Percentiles rank a stretch among this genome's conserved stretches.
phyloP scores from a whole-genome alignment of 2,113 vertebrate genomes.

The Ammodramus savannarum region DNA sequence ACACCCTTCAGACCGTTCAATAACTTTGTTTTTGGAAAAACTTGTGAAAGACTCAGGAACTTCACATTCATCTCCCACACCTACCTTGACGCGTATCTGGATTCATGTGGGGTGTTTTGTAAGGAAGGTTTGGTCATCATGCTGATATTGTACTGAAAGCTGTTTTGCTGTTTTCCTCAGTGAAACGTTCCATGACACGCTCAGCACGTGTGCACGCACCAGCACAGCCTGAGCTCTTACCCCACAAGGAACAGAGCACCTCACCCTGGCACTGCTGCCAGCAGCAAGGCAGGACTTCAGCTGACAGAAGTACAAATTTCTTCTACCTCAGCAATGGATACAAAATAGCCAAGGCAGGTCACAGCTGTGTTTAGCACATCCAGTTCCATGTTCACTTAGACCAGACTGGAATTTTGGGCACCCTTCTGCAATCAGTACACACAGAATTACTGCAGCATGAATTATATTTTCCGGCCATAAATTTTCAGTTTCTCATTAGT shows the following conservation, averaged over 20 bases:
- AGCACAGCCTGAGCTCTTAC: not conserved
- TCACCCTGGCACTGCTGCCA: not conserved
- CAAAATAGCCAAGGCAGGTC: not conserved
- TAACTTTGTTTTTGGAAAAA: not conserved
- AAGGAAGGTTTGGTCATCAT: not conserved
- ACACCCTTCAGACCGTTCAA: accelerated
- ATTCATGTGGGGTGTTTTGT: not conserved
- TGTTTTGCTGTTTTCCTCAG: not conserved
- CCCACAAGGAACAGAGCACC: not conserved
- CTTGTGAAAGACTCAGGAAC: not conserved
- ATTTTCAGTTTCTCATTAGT: not conserved
- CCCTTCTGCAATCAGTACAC: not conserved
- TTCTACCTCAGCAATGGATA: not conserved
- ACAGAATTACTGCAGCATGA: not conserved
- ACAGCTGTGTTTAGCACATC: not conserved
- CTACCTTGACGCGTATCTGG: accelerated
- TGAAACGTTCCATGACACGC: not conserved
- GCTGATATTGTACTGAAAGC: not conserved
- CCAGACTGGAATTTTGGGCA: not conserved
- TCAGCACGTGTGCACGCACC: accelerated
- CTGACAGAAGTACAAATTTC: not conserved
- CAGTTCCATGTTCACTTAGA: not conserved
- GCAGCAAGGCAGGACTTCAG: not conserved
- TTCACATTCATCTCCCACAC: not conserved
- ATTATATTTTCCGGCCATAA: conserved; percentile 31